Evolutionary conservation across 2,888 invertebrate species (phyloP).

Genomic region (Xestoiulus laeticollis): DNA sequence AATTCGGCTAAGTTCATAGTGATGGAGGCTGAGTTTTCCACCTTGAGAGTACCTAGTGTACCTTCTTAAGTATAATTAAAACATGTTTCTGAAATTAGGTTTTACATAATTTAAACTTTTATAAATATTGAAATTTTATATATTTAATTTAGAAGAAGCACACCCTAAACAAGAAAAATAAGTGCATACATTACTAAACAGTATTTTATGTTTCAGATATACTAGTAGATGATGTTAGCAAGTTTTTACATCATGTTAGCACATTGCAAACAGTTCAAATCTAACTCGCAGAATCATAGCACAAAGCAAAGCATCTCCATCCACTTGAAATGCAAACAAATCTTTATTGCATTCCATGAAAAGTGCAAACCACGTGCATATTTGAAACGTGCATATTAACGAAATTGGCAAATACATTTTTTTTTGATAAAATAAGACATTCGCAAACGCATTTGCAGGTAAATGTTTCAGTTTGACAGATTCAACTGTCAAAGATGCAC

Average conservation of each 20-base stretch:
- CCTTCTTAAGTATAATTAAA: no score
- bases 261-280: neutral
- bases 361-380: neutral
- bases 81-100: no score
- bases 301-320: neutral
- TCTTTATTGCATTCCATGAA: neutral
- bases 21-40: no score
- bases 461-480: neutral
- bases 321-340: neutral
- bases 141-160: no score
- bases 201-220: no score
- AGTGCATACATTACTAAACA: no score
- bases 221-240: no score
- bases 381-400: neutral
- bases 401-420: slow-evolving; percentile 25
- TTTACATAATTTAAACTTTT: no score
- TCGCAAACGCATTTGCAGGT: slow-evolving; percentile 2
- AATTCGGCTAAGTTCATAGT: no score
- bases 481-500: slow-evolving; percentile 10
- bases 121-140: no score
- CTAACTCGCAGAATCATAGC: neutral
- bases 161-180: no score
- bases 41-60: no score
- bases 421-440: neutral
- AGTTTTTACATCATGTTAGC: neutral